phyloP scores from a whole-genome alignment of 2,797 vertebrate genomes.

The Poeciliopsis gracilis region DNA sequence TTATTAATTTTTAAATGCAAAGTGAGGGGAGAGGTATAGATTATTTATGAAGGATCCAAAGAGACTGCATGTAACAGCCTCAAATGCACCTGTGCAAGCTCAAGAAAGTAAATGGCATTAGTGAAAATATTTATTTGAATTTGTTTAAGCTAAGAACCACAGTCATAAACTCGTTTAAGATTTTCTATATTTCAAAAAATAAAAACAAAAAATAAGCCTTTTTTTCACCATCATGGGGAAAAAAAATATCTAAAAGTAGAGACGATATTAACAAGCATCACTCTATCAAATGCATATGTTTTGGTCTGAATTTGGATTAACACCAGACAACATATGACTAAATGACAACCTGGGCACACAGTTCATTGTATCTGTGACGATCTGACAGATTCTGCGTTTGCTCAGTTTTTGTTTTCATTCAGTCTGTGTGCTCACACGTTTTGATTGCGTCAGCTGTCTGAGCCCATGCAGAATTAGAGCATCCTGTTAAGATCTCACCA shows the following conservation, averaged over 20 bases:
- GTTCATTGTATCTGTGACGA: constrained; percentile 15
- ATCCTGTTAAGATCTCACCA: constrained; percentile 48
- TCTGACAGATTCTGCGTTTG: constrained; percentile 18
- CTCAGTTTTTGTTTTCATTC: constrained; percentile 26
- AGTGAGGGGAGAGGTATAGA: neutral
- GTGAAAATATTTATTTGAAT: neutral
- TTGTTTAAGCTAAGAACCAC: neutral
- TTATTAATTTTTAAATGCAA: neutral
- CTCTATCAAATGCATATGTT: constrained; percentile 1
- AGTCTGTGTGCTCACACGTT: constrained; percentile 28
- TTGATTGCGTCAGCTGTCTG: constrained; percentile 53
- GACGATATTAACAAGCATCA: constrained; percentile 16
- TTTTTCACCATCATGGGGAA: neutral
- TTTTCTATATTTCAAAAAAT: neutral
- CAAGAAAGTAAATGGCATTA: neutral
- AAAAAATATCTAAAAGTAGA: neutral
- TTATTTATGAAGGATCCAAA: neutral
- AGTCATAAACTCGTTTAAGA: neutral
- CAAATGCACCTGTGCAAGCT: neutral
- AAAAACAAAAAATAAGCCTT: neutral
- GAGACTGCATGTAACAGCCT: neutral
- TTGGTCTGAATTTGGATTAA: constrained; percentile 10
- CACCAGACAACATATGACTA: neutral
- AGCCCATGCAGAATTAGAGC: constrained; percentile 50
- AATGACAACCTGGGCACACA: constrained; percentile 19